Base-by-base conservation (phyloP, 2,113 vertebrate genomes). In the Sialia sialis region DNA sequence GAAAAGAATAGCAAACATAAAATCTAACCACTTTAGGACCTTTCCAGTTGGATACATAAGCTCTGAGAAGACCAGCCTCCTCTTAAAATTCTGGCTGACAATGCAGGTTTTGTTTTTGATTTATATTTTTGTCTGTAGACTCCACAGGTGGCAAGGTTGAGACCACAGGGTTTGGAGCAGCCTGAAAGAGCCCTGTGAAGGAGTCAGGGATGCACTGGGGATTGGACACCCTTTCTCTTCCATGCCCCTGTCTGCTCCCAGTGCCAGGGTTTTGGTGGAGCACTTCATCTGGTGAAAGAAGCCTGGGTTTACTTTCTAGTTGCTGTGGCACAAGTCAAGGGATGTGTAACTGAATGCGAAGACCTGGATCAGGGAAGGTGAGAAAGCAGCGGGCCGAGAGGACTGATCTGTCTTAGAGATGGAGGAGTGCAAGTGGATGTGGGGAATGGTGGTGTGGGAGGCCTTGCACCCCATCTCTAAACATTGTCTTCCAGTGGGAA, bases 371-470 rank as follows among this genome's bases (percentile, higher is more conserved):
- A 9, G 41, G 29, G 19, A 11, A 43, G 27, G 23, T 66, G 16
- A 64, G 58, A 72, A 63, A 54, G 23, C 13, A 11, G 21, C 18
- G 32, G 46, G 27, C 11, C 11, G 0, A 6, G 30, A 64, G 39
- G 32, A 54, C 2, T 7, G 30, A 36, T 56, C 2, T 0, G 0
- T 41, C 62, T 39, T 30, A 30, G 52, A 78, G 26, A 10, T 1
- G 6, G 2, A 5, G 10, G 9, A 15, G 6, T 38, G 11, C 27
- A 11, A 5, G 15, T 21, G 48, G 30, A 2, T 38, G 7, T 76
- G 38, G 67, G 56, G 32, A 75, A 17, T 10, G 16, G 13, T n/a
- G 43, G 4, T 8, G 1, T 1, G 3, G 27, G 9, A 8, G 7
- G 7, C 70, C 22, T 29, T 4, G 9, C 3, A 10, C 17, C 23